Evolutionary conservation across 2,113 vertebrate genomes (phyloP).

Genomic region (Zosterops pallidus): DNA sequence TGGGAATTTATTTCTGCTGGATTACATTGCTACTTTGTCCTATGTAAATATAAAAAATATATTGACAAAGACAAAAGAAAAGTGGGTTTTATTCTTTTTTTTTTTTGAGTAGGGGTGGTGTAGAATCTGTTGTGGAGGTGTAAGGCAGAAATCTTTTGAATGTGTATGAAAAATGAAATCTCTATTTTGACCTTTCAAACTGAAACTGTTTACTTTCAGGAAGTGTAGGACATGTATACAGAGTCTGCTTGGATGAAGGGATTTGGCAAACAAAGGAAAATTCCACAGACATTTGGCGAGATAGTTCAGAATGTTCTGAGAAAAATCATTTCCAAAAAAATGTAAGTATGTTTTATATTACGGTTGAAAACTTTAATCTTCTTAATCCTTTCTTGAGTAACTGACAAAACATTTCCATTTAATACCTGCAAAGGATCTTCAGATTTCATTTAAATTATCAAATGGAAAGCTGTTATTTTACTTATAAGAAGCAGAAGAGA

Average conservation of each 20-base stretch:
- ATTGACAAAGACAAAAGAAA: neutral
- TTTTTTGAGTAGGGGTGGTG: neutral
- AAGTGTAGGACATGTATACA: constrained; percentile 78
- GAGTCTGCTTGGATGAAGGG: constrained; percentile 84
- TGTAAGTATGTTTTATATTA: constrained; percentile 74
- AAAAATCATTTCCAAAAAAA: constrained; percentile 74
- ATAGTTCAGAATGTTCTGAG: constrained; percentile 84
- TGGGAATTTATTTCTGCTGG: neutral
- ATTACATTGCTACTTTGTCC: neutral
- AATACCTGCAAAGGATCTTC: neutral
- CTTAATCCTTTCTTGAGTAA: constrained; percentile 14
- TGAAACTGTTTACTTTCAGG: constrained; percentile 80
- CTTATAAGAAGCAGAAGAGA: neutral
- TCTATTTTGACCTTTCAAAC: constrained; percentile 63
- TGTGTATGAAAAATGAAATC: neutral
- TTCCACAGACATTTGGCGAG: constrained; percentile 83
- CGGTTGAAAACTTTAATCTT: constrained; percentile 6
- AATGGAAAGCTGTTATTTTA: neutral
- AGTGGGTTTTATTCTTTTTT: fast-evolving
- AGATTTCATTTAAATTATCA: neutral
- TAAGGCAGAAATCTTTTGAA: neutral
- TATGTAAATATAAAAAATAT: neutral
- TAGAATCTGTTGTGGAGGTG: neutral
- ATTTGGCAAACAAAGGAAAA: constrained; percentile 84
- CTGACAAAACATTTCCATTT: neutral